A percentile compares a stretch with the other conserved stretches of the same genome.
phyloP scores from a whole-genome alignment of 2,888 invertebrate genomes.

The Amphipoea lucens region DNA sequence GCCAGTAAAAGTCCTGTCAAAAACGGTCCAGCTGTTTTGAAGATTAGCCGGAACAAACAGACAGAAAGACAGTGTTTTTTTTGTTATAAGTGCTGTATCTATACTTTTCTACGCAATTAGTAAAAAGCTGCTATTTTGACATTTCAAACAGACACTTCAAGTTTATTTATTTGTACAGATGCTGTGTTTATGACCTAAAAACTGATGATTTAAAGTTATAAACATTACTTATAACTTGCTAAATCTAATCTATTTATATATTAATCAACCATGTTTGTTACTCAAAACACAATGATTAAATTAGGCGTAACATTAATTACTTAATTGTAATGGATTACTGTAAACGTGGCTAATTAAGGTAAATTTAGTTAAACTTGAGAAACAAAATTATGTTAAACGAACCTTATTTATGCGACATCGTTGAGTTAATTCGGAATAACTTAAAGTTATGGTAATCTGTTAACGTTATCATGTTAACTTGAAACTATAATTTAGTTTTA shows the following conservation, averaged over 20 bases:
- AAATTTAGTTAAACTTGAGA: slow-evolving; percentile 59
- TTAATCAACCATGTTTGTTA: slow-evolving; percentile 38
- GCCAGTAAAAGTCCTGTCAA: too few species aligned
- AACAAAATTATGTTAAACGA: slow-evolving; percentile 62
- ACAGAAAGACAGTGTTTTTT: too few species aligned
- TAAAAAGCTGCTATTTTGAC: too few species aligned
- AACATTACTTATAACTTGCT: neutral
- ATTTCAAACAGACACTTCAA: too few species aligned
- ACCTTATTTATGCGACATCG: slow-evolving; percentile 57
- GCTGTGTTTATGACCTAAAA: neutral
- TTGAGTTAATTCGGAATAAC: slow-evolving; percentile 53
- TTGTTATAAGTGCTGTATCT: too few species aligned
- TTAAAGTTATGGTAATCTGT: slow-evolving; percentile 59
- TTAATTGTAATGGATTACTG: slow-evolving; percentile 59
- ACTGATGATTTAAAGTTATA: neutral
- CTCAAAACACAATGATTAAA: slow-evolving; percentile 46
- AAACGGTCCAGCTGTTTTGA: too few species aligned
- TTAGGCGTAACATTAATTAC: slow-evolving; percentile 49
- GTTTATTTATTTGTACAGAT: too few species aligned
- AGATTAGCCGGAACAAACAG: too few species aligned
- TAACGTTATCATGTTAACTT: slow-evolving; percentile 43
- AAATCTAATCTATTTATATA: slow-evolving; percentile 21
- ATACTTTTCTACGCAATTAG: too few species aligned
- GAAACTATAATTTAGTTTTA: slow-evolving; percentile 52
- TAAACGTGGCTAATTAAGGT: slow-evolving; percentile 52